phyloP scores from a whole-genome alignment of 2,113 vertebrate species.

The Nicator chloris region DNA sequence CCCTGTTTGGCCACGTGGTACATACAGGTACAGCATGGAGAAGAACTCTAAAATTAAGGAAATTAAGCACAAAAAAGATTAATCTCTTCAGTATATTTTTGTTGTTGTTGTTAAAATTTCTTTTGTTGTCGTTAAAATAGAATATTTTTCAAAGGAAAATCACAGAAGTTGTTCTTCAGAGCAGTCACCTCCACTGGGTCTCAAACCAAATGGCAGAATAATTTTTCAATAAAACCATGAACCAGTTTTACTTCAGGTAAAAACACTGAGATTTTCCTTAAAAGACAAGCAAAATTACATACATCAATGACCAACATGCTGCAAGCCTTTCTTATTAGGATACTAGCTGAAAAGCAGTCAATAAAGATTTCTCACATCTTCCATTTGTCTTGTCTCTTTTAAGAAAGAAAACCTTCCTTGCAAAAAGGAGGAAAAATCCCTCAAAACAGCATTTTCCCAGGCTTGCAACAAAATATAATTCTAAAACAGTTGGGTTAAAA shows the following conservation, averaged over 20 bases:
- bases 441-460: not conserved
- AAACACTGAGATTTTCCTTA: not conserved
- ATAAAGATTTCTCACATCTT: not conserved
- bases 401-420: not conserved
- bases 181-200: not conserved
- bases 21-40: not conserved
- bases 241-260: not conserved
- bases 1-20: not conserved
- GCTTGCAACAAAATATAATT: not conserved
- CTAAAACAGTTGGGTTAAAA: not conserved
- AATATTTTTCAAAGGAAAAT: not conserved
- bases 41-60: not conserved
- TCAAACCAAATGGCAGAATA: not conserved
- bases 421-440: not conserved
- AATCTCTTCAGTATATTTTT: not conserved
- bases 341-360: not conserved
- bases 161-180: not conserved
- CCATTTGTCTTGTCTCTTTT: not conserved
- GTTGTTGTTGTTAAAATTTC: not conserved
- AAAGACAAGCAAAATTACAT: not conserved
- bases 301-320: not conserved
- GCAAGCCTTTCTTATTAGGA: not conserved
- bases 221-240: not conserved
- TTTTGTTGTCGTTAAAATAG: not conserved
- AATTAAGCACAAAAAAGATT: not conserved